Conservation (phyloP, 2,113 vertebrate species). For the Scalopus aquaticus region DNA sequence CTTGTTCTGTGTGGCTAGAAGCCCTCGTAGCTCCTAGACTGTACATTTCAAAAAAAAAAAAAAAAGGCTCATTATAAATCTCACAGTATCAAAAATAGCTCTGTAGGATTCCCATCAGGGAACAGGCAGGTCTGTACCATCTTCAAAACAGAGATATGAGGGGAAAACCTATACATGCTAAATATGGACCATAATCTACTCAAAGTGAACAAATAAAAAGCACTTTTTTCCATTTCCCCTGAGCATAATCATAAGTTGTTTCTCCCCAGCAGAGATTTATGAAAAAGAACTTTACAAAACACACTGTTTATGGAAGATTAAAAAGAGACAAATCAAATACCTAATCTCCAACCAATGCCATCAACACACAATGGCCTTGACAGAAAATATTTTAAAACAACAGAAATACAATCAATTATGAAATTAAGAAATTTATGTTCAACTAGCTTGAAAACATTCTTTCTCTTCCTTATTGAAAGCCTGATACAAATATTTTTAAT, state of each 20-base stretch:
- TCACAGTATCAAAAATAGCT: background rate
- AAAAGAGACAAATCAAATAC: slow-evolving; percentile 15
- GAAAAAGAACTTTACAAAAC: background rate
- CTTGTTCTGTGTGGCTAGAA: background rate
- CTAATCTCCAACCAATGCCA: background rate
- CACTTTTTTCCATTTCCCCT: background rate
- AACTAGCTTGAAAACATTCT: background rate
- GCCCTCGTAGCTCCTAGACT: background rate
- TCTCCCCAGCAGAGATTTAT: background rate
- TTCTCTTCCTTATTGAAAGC: background rate
- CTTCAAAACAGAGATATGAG: background rate
- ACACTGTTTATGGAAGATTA: background rate
- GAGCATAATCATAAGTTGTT: background rate
- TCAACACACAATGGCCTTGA: background rate
- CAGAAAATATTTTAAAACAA: background rate
- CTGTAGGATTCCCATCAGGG: background rate
- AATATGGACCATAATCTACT: background rate
- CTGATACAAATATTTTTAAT: background rate
- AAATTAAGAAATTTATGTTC: slow-evolving; percentile 3
- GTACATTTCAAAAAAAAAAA: slow-evolving; percentile 2
- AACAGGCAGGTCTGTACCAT: background rate
- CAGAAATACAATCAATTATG: background rate
- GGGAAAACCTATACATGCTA: background rate
- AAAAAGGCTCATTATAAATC: background rate
- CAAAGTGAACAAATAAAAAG: background rate